Conservation (phyloP, 2,113 vertebrate genomes). For the Meles meles region DNA sequence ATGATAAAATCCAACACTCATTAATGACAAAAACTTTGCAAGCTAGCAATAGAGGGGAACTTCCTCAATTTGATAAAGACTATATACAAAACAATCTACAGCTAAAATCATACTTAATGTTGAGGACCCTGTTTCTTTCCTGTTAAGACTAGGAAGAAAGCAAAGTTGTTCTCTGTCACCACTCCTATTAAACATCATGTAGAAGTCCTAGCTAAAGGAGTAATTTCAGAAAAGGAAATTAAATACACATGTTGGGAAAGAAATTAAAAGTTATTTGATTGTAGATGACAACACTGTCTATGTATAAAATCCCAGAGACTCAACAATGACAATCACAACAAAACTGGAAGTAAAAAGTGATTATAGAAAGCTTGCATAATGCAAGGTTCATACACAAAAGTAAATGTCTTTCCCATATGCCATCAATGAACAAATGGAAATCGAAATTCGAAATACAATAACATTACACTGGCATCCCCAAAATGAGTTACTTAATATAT, state of each 20-base stretch:
- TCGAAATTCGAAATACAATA: not conserved
- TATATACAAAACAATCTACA: not conserved
- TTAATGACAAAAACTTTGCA: not conserved
- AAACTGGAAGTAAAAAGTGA: not conserved
- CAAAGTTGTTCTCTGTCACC: not conserved
- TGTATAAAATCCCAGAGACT: not conserved
- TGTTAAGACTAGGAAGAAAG: not conserved
- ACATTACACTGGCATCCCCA: not conserved
- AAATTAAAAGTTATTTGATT: not conserved
- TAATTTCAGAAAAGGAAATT: not conserved
- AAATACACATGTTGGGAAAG: not conserved
- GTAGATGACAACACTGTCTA: not conserved
- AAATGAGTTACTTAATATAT: not conserved
- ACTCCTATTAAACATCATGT: not conserved
- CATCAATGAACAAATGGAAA: not conserved
- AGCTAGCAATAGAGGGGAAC: not conserved
- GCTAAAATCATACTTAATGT: not conserved
- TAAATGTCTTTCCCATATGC: not conserved
- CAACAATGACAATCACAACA: not conserved
- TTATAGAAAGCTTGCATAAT: not conserved
- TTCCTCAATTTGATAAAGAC: not conserved
- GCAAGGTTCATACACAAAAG: not conserved
- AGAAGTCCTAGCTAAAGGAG: not conserved
- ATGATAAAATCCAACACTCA: not conserved
- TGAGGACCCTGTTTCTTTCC: not conserved